These are phyloP conservation scores for Sylvilagus floridanus DNA, from an alignment of 2,797 vertebrate genomes.

Conservation along the genomic window DNA sequence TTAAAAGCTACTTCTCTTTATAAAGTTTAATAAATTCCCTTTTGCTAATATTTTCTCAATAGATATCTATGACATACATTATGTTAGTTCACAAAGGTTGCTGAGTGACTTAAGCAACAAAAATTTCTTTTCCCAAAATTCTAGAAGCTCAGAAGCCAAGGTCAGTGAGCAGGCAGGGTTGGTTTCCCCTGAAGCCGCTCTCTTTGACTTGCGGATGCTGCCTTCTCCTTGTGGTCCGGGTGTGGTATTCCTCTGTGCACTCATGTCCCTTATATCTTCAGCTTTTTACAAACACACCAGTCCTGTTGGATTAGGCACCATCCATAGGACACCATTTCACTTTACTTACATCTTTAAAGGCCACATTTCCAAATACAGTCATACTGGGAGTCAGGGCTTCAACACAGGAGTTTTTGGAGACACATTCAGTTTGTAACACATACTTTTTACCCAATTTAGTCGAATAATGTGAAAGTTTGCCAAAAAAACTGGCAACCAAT, in stretches of 20 bases:
- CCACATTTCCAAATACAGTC: not conserved
- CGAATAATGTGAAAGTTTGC: not conserved
- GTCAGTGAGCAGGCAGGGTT: not conserved
- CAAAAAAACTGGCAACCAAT: conserved; percentile 41
- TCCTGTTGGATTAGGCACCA: not conserved
- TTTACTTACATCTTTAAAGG: not conserved
- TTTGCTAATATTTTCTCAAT: not conserved
- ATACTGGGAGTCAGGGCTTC: not conserved
- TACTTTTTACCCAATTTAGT: conserved; percentile 48
- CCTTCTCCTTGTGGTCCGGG: not conserved
- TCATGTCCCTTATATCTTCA: not conserved
- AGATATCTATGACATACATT: not conserved
- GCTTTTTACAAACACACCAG: not conserved
- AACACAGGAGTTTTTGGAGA: not conserved
- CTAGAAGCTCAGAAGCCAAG: not conserved
- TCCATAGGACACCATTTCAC: not conserved
- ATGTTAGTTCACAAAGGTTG: not conserved
- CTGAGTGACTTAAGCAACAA: not conserved
- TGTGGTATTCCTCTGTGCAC: not conserved
- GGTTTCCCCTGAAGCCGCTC: not conserved
- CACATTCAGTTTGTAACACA: not conserved
- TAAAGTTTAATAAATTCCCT: conserved; percentile 4
- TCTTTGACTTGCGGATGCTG: not conserved
- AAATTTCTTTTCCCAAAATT: not conserved
- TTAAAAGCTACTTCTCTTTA: conserved; percentile 25